Evolutionary conservation across 2,113 vertebrate species (phyloP).

Genomic region (Noctilio leporinus): DNA sequence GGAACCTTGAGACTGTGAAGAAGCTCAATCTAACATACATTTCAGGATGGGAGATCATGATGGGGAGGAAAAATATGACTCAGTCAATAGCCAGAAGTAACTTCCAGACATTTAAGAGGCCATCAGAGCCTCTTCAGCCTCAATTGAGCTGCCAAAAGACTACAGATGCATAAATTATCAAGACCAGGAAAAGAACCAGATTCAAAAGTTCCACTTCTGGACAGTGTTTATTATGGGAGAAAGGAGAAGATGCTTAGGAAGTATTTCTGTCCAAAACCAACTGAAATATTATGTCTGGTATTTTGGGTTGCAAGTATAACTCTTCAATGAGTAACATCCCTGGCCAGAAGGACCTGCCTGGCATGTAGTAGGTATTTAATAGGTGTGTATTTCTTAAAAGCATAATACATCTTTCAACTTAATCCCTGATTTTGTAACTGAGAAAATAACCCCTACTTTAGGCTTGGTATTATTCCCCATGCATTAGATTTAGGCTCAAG

Average conservation of each 20-base stretch:
- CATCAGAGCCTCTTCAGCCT: not conserved
- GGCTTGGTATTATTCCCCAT: not conserved
- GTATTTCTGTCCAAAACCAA: not conserved
- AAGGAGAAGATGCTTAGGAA: not conserved
- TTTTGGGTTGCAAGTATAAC: not conserved
- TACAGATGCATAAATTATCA: not conserved
- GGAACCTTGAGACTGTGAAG: not conserved
- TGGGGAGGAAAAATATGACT: not conserved
- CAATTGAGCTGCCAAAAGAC: not conserved
- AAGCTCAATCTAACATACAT: not conserved
- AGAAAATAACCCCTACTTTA: not conserved
- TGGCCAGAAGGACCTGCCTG: not conserved
- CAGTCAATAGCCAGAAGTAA: not conserved
- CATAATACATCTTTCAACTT: not conserved
- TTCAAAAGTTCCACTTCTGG: not conserved
- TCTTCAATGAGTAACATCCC: not conserved
- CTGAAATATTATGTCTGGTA: not conserved
- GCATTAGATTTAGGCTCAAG: conserved; percentile 12
- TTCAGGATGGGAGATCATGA: not conserved
- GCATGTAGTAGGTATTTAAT: not conserved
- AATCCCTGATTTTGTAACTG: not conserved
- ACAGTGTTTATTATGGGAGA: not conserved
- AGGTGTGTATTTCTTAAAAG: not conserved
- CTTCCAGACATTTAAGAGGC: not conserved
- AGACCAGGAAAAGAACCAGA: not conserved